Evolutionary conservation across 2,888 invertebrate genomes (phyloP), one percentile per base, ranked within the genome.

Genomic region (Agrypnus murinus): DNA sequence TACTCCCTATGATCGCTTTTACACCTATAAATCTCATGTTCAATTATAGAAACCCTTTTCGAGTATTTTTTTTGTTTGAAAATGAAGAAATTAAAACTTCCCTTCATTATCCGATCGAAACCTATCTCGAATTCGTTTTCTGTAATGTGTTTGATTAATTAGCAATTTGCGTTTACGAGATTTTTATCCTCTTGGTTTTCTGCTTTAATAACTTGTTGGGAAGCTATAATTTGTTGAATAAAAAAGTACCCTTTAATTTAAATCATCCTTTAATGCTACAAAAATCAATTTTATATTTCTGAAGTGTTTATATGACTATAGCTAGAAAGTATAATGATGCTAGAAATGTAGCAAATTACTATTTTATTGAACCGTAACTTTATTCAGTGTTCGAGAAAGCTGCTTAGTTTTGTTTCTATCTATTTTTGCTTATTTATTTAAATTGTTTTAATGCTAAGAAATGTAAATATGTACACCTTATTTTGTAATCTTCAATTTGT

Each of bases 111-210:
- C 46, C 32, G 45, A 60, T 45, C 25, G 31, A 19, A 32, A 15
- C 19, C 25, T 60, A 46, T 60, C 45, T 45, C 46, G 15, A 60
- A 15, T 12, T 45, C 5, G 2, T 32, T 60, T 3, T 60, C 43
- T 2, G 46, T 25, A 59, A 40, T 58, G 32, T 45, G 45, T 32
- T 46, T 60, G 60, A 60, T 60, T 60, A 60, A 60, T 60, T 60
- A 46, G 60, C 40, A 60, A 34, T 34, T 60, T 46, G 60, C 60
- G 60, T 46, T 55, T 43, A 15, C 12, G 59, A 45, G 45, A n/a
- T 15, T 45, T 43, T 17, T 32, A 12, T 15, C 36, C 15, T 4
- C 3, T 15, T 17, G 2, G 19, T 50, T 57, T 57, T 60, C 14
- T 12, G 15, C 17, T 36, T 17, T 40, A 25, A 50, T 50, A n/a